These are phyloP conservation scores for Erythrocebus patas DNA, from an alignment of 2,113 vertebrate species.

Conservation along the genomic window DNA sequence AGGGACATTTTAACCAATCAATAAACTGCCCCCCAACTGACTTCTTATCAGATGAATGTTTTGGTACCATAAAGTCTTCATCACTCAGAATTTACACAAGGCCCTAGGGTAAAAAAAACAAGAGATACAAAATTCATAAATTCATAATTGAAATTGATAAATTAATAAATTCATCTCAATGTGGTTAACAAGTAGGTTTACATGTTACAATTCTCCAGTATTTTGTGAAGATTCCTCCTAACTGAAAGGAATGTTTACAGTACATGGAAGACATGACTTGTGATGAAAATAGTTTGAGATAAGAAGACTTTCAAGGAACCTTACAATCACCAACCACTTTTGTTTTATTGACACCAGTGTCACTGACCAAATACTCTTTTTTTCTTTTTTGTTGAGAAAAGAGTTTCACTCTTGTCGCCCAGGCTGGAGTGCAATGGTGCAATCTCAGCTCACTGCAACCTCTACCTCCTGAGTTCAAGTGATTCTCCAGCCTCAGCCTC, in stretches of 20 bases:
- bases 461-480: not conserved
- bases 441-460: not conserved
- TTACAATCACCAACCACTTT: not conserved
- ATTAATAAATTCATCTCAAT: not conserved
- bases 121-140: not conserved
- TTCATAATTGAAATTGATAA: not conserved
- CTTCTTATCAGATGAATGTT: not conserved
- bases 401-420: not conserved
- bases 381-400: not conserved
- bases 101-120: not conserved
- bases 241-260: not conserved
- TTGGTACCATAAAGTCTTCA: not conserved
- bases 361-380: not conserved
- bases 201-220: not conserved
- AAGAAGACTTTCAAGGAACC: not conserved
- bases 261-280: not conserved
- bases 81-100: not conserved
- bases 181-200: not conserved
- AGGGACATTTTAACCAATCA: not conserved
- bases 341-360: not conserved
- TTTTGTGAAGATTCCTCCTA: not conserved
- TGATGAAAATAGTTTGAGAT: not conserved
- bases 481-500: not conserved
- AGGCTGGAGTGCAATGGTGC: not conserved
- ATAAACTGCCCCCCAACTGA: not conserved